Base-by-base conservation (phyloP, 2,797 vertebrate genomes). In the Spatula clypeata region DNA sequence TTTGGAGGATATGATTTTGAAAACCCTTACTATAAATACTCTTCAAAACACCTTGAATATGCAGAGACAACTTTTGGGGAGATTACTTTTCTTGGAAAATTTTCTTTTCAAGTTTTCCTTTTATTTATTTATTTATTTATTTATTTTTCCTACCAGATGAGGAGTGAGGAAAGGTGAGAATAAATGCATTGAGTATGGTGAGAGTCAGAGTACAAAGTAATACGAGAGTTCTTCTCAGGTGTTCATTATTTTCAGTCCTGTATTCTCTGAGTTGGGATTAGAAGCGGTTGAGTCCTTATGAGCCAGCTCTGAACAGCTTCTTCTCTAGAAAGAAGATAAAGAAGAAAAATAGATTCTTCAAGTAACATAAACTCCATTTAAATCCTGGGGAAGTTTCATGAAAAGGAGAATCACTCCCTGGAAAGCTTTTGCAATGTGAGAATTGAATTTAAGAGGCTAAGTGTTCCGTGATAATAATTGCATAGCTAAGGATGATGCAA, bases 401-500 rank as follows among this genome's bases (percentile, higher is more conserved):
- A 91, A 92, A 94, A 94, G 76, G 16, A 87, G 64, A 87, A 54
- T 85, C 55, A 53, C 79, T 91, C 54, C 65, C 81, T 90, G 44
- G 67, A 88, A 95, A 90, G 66, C 71, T 79, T 91, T 86, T 93
- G 80, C 71, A 79, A 23, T 66, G 55, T 76, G 76, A 91, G 91
- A 91, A 96, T 92, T 95, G 80, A 93, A 93, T 94, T 95, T 91
- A 96, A 86, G 53, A 90, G 67, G 44, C 70, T 82, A 86, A 88
- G 71, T 55, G 90, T 96, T 93, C 76, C 0, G 1, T 94, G 85
- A 53, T 90, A 67, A 86, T 95, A 90, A 95, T 93, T 96, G 94
- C 86, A 90, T 12, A 86, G 83, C 95, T 95, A 84, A 97, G 55
- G 73, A 84, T 93, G 95, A 97, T 96, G 90, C 66, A 95, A 70